Percentiles rank a stretch among this genome's conserved stretches.
phyloP scores from a whole-genome alignment of 2,797 vertebrate species.

The Acanthis flammea region DNA sequence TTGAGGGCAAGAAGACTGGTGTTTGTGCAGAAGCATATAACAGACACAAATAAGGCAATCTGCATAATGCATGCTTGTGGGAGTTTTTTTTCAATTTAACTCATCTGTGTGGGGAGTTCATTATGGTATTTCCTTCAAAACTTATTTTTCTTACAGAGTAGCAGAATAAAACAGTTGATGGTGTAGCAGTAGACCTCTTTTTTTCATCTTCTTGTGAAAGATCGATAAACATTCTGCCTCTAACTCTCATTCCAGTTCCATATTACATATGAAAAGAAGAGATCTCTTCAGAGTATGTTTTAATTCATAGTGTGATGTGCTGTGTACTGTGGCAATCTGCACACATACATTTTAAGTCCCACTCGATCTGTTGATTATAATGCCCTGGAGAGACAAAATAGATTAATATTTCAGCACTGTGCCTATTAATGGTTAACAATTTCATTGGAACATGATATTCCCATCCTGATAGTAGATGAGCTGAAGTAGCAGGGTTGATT shows the following conservation, averaged over 20 bases:
- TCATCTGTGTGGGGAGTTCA: neutral
- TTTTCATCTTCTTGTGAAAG: neutral
- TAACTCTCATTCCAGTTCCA: neutral
- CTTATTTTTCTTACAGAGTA: neutral
- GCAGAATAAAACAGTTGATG: neutral
- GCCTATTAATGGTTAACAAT: constrained; percentile 32
- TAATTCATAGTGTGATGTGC: neutral
- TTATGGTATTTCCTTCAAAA: neutral
- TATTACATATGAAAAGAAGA: neutral
- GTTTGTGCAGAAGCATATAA: neutral
- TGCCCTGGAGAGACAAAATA: neutral
- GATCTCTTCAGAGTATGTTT: neutral
- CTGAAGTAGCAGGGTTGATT: neutral
- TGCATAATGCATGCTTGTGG: neutral
- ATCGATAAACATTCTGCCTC: neutral
- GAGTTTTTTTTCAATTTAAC: constrained; percentile 4
- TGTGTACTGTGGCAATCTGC: neutral
- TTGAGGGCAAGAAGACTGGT: neutral
- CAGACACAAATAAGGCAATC: neutral
- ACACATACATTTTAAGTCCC: neutral
- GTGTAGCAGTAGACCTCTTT: neutral
- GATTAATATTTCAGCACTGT: constrained; percentile 44
- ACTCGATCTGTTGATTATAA: neutral
- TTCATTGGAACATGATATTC: neutral
- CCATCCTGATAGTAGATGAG: neutral